Evolutionary conservation across 2,113 vertebrate species (phyloP), one percentile per base, ranked within the genome.

Genomic region (Psilopsiagon aymara): DNA sequence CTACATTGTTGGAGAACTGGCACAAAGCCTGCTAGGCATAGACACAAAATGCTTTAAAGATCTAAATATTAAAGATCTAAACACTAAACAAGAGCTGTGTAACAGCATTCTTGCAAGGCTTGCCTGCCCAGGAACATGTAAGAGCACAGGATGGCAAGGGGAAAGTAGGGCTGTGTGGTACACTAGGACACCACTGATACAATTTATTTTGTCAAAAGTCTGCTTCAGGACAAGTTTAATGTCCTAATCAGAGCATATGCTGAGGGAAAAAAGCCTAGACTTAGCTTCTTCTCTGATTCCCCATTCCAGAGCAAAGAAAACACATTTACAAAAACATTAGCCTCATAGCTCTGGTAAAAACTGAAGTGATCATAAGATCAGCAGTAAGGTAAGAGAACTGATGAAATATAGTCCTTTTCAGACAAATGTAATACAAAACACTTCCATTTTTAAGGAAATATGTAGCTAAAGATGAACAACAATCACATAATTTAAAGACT

Each of bases 41-140:
- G 86, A 97, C 88, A 95, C 92, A 94, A 96, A 97, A 96, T 57
- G 80, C 92, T 97, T 93, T 95, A 93, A 96, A 95, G 93, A 97
- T 93, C 95, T 96, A 97, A 97, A 97, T 95, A 96, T 92, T 95
- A 92, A 97, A 96, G 79, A 93, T 93, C 94, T 94, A 96, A 97
- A 97, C 82, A 92, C 92, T 92, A 97, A 97, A 96, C 95, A 96
- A 96, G 95, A 90, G 91, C 95, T 96, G 96, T 92, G 82, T 92
- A 95, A 52, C 86, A 85, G 77, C 82, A 82, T 82, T 92, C 73
- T 90, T 90, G 35, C 55, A 71, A 74, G 68, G 39, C 53, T 76
- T 88, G 62, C 33, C 49, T 96, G 44, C 69, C 67, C 67, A 74
- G 74, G 85, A 95, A 39, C 43, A 6, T 52, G 62, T 62, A 95